phyloP scores from a whole-genome alignment of 2,888 invertebrate genomes.

The Cynaeus angustus region DNA sequence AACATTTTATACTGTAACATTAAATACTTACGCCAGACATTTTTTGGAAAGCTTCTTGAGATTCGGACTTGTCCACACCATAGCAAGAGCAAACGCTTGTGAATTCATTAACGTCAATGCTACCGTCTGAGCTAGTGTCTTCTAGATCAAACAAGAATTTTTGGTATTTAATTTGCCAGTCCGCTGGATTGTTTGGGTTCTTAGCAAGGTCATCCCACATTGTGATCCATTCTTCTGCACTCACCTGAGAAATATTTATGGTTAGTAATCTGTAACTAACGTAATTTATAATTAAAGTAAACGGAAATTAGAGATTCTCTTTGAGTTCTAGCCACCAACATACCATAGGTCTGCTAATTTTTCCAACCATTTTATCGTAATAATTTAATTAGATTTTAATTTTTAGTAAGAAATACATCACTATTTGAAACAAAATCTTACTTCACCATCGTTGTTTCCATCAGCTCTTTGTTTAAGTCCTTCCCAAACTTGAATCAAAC shows the following conservation, averaged over 20 bases:
- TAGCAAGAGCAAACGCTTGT: constrained; percentile 90
- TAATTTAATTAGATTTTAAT: too few relatives aligned
- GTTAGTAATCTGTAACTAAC: too few relatives aligned
- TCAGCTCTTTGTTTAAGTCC: constrained; percentile 89
- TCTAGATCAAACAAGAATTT: constrained; percentile 95
- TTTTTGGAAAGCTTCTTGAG: constrained; percentile 87
- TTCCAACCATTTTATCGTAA: too few relatives aligned
- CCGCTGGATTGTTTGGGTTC: constrained; percentile 85
- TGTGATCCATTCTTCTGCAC: constrained; percentile 91
- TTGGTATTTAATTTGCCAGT: constrained; percentile 93
- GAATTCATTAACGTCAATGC: constrained; percentile 91
- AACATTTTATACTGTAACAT: too few relatives aligned
- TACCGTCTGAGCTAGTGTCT: constrained; percentile 92
- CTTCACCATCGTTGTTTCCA: constrained; percentile 91
- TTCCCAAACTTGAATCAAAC: constrained; percentile 92
- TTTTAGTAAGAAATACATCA: too few relatives aligned
- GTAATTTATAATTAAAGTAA: too few relatives aligned
- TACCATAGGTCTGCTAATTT: too few relatives aligned
- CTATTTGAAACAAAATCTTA: too few relatives aligned
- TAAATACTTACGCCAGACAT: constrained; percentile 85
- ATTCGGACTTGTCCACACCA: constrained; percentile 85
- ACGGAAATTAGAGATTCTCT: too few relatives aligned
- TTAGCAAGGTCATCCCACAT: constrained; percentile 94
- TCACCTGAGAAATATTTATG: constrained; percentile 79
- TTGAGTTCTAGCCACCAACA: too few relatives aligned